Conservation (phyloP, 2,113 vertebrate genomes). For the Gnathonemus echidnorhynchus region DNA sequence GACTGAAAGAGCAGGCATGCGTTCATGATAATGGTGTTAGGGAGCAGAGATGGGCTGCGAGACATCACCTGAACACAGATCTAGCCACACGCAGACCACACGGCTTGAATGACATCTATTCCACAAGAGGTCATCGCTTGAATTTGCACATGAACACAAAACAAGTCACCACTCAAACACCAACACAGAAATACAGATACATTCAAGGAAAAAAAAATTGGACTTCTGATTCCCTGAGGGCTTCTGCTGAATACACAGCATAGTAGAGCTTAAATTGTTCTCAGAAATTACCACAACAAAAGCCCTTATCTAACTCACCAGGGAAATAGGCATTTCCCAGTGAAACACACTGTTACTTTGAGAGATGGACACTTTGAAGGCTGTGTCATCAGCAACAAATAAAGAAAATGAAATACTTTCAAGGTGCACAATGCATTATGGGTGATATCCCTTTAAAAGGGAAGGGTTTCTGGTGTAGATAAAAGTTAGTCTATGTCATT, state of each 20-base stretch:
- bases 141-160: not conserved
- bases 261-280: not conserved
- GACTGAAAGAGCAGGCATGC: conserved; percentile 3
- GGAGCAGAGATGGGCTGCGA: not conserved
- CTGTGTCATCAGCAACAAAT: conserved; percentile 8
- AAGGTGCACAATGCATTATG: conserved; percentile 19
- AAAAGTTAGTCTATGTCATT: conserved; percentile 9
- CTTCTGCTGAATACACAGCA: not conserved
- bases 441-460: conserved; percentile 8
- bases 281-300: conserved; percentile 10
- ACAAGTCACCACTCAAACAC: not conserved
- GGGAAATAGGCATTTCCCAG: not conserved
- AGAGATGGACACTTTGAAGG: conserved; percentile 3
- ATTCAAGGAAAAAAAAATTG: not conserved
- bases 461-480: conserved; percentile 12
- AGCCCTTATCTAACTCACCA: not conserved
- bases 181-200: conserved; percentile 1
- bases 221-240: not conserved
- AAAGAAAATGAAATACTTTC: conserved; percentile 11
- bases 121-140: not conserved
- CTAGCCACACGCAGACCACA: not conserved
- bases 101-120: not conserved
- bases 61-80: not conserved
- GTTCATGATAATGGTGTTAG: not conserved
- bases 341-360: not conserved